Evolutionary conservation across 2,113 vertebrate species (phyloP).

Genomic region (Cinclus mexicanus): DNA sequence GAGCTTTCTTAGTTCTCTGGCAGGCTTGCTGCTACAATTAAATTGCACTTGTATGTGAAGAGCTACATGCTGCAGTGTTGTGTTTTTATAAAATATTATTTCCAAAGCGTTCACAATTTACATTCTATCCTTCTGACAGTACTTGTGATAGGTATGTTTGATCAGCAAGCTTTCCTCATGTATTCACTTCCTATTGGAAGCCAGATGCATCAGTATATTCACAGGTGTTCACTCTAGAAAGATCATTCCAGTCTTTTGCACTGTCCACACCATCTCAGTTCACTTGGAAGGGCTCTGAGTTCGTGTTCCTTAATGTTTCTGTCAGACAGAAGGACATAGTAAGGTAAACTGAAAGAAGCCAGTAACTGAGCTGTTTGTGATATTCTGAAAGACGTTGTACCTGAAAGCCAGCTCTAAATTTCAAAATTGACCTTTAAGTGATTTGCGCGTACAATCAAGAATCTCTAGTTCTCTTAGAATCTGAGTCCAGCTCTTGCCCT

Average conservation of each 20-base stretch:
- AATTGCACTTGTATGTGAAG: not conserved
- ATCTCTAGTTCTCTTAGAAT: not conserved
- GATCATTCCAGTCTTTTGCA: not conserved
- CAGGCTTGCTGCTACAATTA: conserved; percentile 15
- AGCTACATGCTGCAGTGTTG: not conserved
- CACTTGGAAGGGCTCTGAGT: not conserved
- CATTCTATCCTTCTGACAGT: not conserved
- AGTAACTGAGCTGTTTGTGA: not conserved
- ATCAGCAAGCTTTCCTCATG: not conserved
- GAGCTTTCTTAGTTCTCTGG: not conserved
- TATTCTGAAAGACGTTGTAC: not conserved
- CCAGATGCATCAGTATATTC: not conserved
- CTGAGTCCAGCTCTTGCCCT: not conserved
- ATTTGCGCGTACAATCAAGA: not conserved
- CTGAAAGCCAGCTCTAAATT: not conserved
- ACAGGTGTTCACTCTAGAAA: not conserved
- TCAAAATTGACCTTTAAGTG: not conserved
- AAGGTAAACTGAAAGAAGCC: not conserved
- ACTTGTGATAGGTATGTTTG: not conserved
- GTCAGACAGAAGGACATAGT: not conserved
- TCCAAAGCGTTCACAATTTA: not conserved
- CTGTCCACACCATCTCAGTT: not conserved
- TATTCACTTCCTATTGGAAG: not conserved
- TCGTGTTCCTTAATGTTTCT: not conserved
- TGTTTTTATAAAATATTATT: conserved; percentile 9